Conservation (phyloP, 2,888 invertebrate species). For the Melanostoma scalare region DNA sequence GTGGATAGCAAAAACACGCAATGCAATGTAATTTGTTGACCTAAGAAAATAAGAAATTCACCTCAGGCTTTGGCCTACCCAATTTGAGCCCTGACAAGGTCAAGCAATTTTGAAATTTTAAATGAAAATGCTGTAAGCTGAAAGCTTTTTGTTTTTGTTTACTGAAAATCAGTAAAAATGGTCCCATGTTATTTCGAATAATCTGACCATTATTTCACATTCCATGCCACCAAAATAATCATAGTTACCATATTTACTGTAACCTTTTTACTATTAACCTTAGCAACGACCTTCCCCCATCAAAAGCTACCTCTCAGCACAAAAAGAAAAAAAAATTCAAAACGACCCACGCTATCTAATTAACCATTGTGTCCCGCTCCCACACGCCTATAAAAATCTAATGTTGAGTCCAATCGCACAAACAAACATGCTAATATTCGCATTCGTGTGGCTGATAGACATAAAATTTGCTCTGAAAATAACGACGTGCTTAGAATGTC, state of each 20-base stretch:
- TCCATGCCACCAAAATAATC: conserved; percentile 12
- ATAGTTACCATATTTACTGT: not conserved
- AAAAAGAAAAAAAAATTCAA: conserved; percentile 20
- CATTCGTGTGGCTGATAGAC: conserved; percentile 16
- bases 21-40: too few relatives aligned
- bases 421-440: too few relatives aligned
- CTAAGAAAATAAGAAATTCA: too few relatives aligned
- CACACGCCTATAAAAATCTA: not conserved
- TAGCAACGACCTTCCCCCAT: conserved; percentile 41
- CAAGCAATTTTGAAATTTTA: too few relatives aligned
- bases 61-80: too few relatives aligned
- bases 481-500: conserved; percentile 41
- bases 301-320: not conserved
- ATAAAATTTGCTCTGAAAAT: conserved; percentile 60
- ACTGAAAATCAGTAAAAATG: too few relatives aligned
- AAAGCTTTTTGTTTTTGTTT: too few relatives aligned
- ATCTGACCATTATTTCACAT: not conserved
- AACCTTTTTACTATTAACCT: conserved; percentile 40
- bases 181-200: too few relatives aligned
- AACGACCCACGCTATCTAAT: conserved; percentile 29
- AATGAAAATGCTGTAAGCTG: too few relatives aligned
- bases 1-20: too few relatives aligned
- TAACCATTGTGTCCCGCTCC: conserved; percentile 14
- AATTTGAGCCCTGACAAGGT: too few relatives aligned
- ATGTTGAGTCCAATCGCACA: too few relatives aligned